Evolutionary conservation across 2,888 invertebrate species (phyloP).

Genomic region (Scaeva pyrastri): DNA sequence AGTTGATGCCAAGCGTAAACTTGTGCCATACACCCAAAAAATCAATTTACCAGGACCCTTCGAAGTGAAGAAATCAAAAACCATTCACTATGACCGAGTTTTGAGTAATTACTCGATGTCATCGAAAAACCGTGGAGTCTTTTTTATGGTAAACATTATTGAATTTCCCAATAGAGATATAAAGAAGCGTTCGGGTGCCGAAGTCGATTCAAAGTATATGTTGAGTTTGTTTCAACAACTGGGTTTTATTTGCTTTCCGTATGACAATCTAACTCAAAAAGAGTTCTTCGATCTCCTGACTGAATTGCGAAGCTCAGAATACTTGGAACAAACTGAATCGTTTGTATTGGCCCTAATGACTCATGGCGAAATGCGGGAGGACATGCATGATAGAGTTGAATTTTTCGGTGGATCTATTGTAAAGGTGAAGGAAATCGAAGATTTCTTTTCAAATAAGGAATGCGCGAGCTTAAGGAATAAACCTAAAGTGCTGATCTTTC

Average conservation of each 20-base stretch:
- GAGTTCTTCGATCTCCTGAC: constrained; percentile 84
- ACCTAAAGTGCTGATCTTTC: constrained; percentile 90
- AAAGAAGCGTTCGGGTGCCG: constrained; percentile 86
- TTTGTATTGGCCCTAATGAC: constrained; percentile 88
- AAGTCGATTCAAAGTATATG: constrained; percentile 86
- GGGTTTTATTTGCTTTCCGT: constrained; percentile 84
- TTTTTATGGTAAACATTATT: constrained; percentile 87
- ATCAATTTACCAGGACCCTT: constrained; percentile 68
- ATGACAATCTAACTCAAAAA: constrained; percentile 79
- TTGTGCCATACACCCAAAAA: constrained; percentile 75
- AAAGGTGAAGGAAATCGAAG: constrained; percentile 85
- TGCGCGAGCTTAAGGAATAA: constrained; percentile 86
- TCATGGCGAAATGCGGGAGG: constrained; percentile 86
- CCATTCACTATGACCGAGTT: constrained; percentile 77
- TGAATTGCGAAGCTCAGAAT: constrained; percentile 83
- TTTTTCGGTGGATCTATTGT: constrained; percentile 86
- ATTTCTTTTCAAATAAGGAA: constrained; percentile 86
- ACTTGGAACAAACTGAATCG: constrained; percentile 85
- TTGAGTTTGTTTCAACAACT: constrained; percentile 86
- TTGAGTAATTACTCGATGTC: constrained; percentile 83
- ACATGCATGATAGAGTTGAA: constrained; percentile 85
- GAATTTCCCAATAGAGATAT: constrained; percentile 83
- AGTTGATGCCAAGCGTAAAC: constrained; percentile 44
- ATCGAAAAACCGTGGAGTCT: constrained; percentile 86
- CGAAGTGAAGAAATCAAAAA: constrained; percentile 78